Conservation (phyloP, 2,113 vertebrate genomes). For the Sander lucioperca region DNA sequence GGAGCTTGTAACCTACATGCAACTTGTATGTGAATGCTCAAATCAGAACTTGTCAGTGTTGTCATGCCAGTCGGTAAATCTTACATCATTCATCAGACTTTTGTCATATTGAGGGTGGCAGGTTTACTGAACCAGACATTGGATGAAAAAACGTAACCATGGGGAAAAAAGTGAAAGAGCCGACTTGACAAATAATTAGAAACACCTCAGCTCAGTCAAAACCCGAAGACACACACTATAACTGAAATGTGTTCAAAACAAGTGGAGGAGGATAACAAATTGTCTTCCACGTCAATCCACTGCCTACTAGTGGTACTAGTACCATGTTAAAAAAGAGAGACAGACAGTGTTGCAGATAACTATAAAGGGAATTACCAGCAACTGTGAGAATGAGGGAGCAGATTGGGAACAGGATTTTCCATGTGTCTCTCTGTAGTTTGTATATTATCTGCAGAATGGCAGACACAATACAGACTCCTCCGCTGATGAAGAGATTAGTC, state of each 20-base stretch:
- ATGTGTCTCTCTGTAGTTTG: conserved; percentile 74
- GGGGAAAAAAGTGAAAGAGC: not conserved
- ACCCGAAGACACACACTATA: not conserved
- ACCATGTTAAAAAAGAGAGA: not conserved
- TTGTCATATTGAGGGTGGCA: conserved; percentile 24
- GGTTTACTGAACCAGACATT: conserved; percentile 7
- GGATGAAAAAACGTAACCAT: not conserved
- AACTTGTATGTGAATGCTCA: conserved; percentile 6
- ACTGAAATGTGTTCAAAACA: conserved; percentile 34
- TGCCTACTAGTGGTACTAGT: not conserved
- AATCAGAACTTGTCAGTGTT: not conserved
- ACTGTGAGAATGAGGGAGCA: conserved; percentile 80
- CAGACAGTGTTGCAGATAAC: not conserved
- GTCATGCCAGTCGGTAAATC: conserved; percentile 19
- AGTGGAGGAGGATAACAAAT: not conserved
- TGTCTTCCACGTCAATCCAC: not conserved
- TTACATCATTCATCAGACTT: conserved; percentile 14
- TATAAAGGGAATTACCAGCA: conserved; percentile 65
- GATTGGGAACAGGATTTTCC: conserved; percentile 84
- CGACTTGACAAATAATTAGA: conserved; percentile 31
- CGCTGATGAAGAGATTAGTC: conserved; percentile 85
- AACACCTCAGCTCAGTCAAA: conserved; percentile 24
- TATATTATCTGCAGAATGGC: conserved; percentile 79
- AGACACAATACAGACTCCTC: conserved; percentile 83
- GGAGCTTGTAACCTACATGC: not conserved